Evolutionary conservation across 2,113 vertebrate species (phyloP).

Genomic region (Periophthalmus modestus): DNA sequence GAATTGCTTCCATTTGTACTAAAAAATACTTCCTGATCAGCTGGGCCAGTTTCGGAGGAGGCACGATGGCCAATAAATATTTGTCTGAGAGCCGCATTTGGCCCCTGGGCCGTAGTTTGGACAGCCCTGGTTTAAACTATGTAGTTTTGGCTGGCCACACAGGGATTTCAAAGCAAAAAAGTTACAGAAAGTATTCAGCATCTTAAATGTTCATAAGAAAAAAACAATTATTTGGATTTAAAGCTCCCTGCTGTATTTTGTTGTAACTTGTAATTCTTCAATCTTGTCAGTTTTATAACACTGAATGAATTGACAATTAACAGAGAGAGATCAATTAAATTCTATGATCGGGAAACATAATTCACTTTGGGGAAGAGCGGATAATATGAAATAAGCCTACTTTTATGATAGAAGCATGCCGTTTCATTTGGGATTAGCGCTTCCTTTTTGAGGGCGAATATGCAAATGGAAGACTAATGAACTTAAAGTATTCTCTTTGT

Average conservation of each 20-base stretch:
- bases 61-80: no score
- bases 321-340: constrained; percentile 1
- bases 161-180: no score
- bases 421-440: constrained; percentile 71
- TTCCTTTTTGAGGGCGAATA: constrained; percentile 71
- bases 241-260: not conserved
- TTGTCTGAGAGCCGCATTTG: no score
- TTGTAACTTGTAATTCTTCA: not conserved
- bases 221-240: not conserved
- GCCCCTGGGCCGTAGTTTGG: no score
- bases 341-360: constrained; percentile 35
- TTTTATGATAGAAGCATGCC: constrained; percentile 64
- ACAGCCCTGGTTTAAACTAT: no score
- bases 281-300: constrained; percentile 19
- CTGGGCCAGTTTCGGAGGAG: no score
- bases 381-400: constrained; percentile 49
- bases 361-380: constrained; percentile 27
- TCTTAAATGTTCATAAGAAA: no score
- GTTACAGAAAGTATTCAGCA: no score
- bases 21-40: no score
- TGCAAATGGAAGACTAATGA: constrained; percentile 76
- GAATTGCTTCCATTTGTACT: no score
- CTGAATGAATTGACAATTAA: constrained; percentile 29
- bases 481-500: constrained; percentile 79
- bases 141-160: no score